Conservation (phyloP, 2,888 invertebrate species). For the Shargacucullia verbasci region DNA sequence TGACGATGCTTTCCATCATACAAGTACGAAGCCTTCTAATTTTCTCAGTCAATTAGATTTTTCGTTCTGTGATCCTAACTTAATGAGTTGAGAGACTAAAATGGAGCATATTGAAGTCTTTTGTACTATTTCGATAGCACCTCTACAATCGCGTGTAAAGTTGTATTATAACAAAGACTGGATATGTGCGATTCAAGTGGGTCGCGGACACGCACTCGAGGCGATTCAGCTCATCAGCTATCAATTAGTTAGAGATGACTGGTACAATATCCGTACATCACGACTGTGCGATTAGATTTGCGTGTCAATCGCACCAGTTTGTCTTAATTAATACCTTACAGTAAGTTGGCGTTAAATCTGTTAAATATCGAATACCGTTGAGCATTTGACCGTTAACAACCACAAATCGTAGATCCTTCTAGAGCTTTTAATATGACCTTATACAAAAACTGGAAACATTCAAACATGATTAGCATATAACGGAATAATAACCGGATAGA, state of each 20-base stretch:
- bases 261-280: background rate
- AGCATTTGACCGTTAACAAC: background rate
- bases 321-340: background rate
- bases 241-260: constrained; percentile 5
- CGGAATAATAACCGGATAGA: background rate
- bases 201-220: constrained; percentile 18
- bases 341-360: constrained; percentile 2
- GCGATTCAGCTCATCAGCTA: constrained; percentile 7
- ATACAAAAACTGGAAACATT: background rate
- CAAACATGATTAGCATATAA: background rate
- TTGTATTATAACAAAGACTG: constrained; percentile 1
- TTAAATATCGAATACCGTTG: background rate
- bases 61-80: too few species aligned
- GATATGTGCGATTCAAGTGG: constrained; percentile 12
- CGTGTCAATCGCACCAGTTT: constrained; percentile 9
- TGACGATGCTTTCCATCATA: too few species aligned
- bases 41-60: too few species aligned
- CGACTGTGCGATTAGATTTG: constrained; percentile 8
- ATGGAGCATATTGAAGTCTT: too few species aligned
- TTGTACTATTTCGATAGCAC: too few species aligned
- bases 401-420: too few species aligned
- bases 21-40: too few species aligned
- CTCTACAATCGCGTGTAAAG: constrained; percentile 2
- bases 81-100: background rate
- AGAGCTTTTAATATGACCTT: too few species aligned